phyloP scores from a whole-genome alignment of 2,113 vertebrate species.

The Terrapene triunguis region DNA sequence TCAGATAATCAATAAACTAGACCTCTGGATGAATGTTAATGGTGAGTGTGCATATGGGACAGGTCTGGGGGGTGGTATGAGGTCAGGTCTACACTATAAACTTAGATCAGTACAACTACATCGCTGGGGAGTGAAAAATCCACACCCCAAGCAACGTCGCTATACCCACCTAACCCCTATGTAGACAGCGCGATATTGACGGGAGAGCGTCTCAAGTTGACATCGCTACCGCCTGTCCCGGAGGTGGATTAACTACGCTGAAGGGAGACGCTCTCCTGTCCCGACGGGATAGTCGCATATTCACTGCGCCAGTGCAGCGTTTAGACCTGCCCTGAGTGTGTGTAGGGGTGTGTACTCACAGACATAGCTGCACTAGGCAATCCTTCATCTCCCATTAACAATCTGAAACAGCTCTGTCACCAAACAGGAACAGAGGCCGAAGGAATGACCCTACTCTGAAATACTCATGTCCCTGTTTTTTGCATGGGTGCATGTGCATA shows the following conservation, averaged over 20 bases:
- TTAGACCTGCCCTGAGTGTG: background rate
- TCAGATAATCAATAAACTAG: background rate
- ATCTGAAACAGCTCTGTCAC: background rate
- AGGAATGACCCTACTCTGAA: background rate
- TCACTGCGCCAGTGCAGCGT: background rate
- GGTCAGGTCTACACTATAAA: background rate
- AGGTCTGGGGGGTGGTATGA: background rate
- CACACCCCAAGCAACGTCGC: background rate
- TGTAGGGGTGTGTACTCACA: background rate
- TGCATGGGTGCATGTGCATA: background rate
- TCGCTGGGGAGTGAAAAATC: background rate
- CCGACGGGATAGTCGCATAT: too few relatives aligned
- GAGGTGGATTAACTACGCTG: background rate
- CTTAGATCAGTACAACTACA: background rate
- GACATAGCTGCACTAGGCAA: slow-evolving; percentile 8
- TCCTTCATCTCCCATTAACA: slow-evolving; percentile 8
- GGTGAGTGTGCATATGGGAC: background rate
- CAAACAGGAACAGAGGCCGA: slow-evolving; percentile 25
- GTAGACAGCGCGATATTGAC: background rate
- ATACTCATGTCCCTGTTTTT: background rate
- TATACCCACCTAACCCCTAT: background rate
- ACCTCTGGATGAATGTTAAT: background rate
- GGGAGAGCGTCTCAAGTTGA: background rate
- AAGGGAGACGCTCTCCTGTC: background rate
- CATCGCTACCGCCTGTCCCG: background rate